These are phyloP conservation scores for Zaprionus tsacasi DNA, from an alignment of 1,140 invertebrate species.

Conservation along the genomic window DNA sequence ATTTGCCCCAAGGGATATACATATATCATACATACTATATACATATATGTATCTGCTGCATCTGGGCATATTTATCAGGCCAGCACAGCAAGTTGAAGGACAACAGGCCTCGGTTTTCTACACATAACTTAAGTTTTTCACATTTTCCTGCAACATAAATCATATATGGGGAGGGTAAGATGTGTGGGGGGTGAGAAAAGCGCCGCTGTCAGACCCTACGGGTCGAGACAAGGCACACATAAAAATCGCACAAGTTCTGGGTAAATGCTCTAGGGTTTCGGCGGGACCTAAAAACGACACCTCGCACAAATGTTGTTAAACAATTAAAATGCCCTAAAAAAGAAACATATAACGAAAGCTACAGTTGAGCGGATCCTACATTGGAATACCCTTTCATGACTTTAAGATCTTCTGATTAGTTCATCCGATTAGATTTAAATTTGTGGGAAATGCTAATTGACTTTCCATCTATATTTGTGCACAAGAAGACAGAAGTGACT, in stretches of 20 bases:
- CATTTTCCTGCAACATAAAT: conserved; percentile 59
- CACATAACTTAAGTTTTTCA: neutral
- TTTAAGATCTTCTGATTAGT: too few relatives aligned
- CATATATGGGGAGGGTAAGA: conserved; percentile 34
- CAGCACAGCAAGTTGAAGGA: neutral
- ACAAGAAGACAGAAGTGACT: too few relatives aligned
- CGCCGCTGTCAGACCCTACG: conserved; percentile 58
- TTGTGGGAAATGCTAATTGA: too few relatives aligned
- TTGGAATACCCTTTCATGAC: too few relatives aligned
- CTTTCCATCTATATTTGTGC: too few relatives aligned
- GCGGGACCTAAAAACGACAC: conserved; percentile 66
- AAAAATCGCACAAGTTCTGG: conserved; percentile 52
- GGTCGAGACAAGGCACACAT: conserved; percentile 29
- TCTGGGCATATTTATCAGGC: neutral
- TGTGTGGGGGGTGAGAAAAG: conserved; percentile 30
- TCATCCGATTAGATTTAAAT: too few relatives aligned
- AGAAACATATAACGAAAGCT: neutral
- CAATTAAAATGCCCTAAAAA: conserved; percentile 63
- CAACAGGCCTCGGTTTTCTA: neutral
- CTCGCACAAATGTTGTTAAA: conserved; percentile 73
- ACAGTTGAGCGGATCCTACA: too few relatives aligned
- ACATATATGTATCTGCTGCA: neutral
- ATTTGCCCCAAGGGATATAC: conserved; percentile 6
- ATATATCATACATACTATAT: neutral
- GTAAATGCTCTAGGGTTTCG: conserved; percentile 2